These are phyloP conservation scores for Rallus limicola DNA, from an alignment of 2,113 vertebrate genomes.

Conservation along the genomic window DNA sequence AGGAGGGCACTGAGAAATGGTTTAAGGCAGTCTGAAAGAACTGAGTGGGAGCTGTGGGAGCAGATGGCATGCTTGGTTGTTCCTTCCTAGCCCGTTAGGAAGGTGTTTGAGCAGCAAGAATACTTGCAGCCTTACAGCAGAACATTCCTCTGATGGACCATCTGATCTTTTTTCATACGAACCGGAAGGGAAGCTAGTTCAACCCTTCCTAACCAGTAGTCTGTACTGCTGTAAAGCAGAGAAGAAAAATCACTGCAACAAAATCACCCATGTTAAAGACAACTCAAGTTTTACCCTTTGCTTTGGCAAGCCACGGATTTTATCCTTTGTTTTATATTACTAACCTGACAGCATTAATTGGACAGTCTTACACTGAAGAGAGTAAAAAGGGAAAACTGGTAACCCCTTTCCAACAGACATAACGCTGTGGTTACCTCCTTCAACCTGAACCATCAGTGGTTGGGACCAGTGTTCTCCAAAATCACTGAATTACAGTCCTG, in stretches of 20 bases:
- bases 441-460: background rate
- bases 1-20: constrained; percentile 6
- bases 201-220: constrained; percentile 8
- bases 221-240: background rate
- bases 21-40: constrained; percentile 59
- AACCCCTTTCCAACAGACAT: background rate
- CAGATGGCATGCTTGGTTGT: constrained; percentile 25
- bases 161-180: constrained; percentile 2
- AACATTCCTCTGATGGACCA: constrained; percentile 18
- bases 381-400: background rate
- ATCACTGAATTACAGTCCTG: background rate
- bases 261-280: background rate
- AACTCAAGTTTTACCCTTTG: background rate
- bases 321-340: background rate
- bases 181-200: background rate
- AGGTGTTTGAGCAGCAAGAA: constrained; percentile 27
- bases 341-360: background rate
- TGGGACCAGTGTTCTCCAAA: background rate
- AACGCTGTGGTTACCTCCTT: background rate
- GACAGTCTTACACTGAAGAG: background rate
- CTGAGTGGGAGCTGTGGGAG: constrained; percentile 31
- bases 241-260: background rate
- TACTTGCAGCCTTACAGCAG: background rate
- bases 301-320: background rate
- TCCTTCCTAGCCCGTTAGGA: constrained; percentile 58